These are phyloP conservation scores for Philhelius pedissequus DNA, from an alignment of 2,888 invertebrate genomes.

Conservation along the genomic window DNA sequence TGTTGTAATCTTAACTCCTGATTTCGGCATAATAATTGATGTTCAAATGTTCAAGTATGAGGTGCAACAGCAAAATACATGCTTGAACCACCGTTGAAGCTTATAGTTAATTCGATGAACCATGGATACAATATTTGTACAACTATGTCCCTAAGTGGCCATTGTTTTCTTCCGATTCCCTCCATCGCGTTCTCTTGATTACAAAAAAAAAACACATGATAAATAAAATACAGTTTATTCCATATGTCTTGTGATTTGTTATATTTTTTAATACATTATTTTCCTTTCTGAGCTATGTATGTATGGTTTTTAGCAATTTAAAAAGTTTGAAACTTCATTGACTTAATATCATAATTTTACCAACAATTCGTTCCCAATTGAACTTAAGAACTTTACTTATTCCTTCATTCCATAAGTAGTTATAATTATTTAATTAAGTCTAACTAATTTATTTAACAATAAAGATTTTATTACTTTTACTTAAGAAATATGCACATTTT, in stretches of 20 bases:
- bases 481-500: constrained; percentile 8
- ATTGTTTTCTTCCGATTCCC: too few relatives aligned
- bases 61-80: too few relatives aligned
- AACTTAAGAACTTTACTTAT: constrained; percentile 1
- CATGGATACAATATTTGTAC: too few relatives aligned
- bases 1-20: too few relatives aligned
- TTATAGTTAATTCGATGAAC: too few relatives aligned
- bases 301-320: background rate
- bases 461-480: background rate
- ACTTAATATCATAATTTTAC: background rate
- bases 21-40: too few relatives aligned
- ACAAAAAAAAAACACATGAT: too few relatives aligned
- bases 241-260: constrained; percentile 16
- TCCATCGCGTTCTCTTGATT: too few relatives aligned
- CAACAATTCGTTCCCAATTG: constrained; percentile 25
- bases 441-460: constrained; percentile 44
- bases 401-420: constrained; percentile 22
- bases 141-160: too few relatives aligned
- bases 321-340: constrained; percentile 31
- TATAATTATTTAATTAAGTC: constrained; percentile 21
- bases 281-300: background rate
- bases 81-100: too few relatives aligned
- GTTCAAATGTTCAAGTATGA: too few relatives aligned
- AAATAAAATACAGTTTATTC: background rate
- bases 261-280: constrained; percentile 27